A percentile compares a stretch with the other conserved stretches of the same genome.
These are phyloP conservation scores for Drosophila incognita DNA, from an alignment of 2,888 invertebrate species.

Conservation along the genomic window DNA sequence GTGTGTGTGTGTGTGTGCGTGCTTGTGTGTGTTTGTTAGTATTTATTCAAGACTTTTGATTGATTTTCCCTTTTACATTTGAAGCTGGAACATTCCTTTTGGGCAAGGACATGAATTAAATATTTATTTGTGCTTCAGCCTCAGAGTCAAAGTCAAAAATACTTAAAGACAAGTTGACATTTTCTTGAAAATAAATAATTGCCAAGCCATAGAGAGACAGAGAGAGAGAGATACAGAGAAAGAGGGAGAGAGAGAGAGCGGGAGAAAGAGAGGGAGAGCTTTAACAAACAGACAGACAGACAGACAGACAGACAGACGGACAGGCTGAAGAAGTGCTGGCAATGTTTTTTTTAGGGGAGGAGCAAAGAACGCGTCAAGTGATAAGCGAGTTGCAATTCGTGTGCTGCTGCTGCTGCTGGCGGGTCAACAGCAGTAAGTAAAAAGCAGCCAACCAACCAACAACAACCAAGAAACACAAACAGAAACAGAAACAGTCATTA, in stretches of 20 bases:
- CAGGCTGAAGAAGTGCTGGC: slow-evolving; percentile 3
- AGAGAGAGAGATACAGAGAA: background rate
- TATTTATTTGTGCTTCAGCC: slow-evolving; percentile 40
- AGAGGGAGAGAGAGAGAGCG: too few relatives aligned
- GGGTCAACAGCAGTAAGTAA: slow-evolving; percentile 43
- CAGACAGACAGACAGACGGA: slow-evolving; percentile 19
- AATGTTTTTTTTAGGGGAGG: slow-evolving; percentile 43
- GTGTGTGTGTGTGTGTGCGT: slow-evolving; percentile 9
- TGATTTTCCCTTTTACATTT: slow-evolving; percentile 56
- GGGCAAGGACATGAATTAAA: slow-evolving; percentile 56
- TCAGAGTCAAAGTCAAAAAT: slow-evolving; percentile 10
- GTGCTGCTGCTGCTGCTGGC: slow-evolving; percentile 33
- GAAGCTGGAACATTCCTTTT: slow-evolving; percentile 10
- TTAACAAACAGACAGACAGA: slow-evolving; percentile 20
- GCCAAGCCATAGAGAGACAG: background rate
- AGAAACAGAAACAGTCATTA: slow-evolving; percentile 42
- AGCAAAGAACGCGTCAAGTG: slow-evolving; percentile 49
- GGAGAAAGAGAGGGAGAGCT: background rate
- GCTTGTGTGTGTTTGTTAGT: slow-evolving; percentile 45
- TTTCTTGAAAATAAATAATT: slow-evolving; percentile 21
- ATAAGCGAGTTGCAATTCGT: slow-evolving; percentile 47
- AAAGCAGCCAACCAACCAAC: slow-evolving; percentile 45
- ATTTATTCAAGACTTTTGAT: slow-evolving; percentile 69
- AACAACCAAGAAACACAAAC: slow-evolving; percentile 38
- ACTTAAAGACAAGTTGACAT: slow-evolving; percentile 32